Evolutionary conservation across 1,140 invertebrate genomes (phyloP), one percentile per base, ranked within the genome.

Genomic region (Homalodisca vitripennis): DNA sequence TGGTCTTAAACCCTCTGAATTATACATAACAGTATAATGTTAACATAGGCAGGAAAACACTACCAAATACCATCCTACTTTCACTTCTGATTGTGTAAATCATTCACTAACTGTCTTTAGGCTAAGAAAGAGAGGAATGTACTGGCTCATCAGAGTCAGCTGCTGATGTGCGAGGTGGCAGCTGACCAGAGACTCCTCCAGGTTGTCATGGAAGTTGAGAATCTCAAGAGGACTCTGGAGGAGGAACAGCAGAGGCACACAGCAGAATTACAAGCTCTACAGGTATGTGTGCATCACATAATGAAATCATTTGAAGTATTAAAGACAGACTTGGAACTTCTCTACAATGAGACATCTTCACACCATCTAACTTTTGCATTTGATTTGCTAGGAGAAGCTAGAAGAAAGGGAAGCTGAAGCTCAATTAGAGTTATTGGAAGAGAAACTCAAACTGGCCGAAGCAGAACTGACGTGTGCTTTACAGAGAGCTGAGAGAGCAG

Each of bases 371-470:
- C 34, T 41, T 41, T 10, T n/a, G n/a, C n/a, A 41, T 41, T 41
- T 41, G 6, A 41, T 41, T 41, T 41, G 34, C 34, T 82, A 90
- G 82, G 83, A 89, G 55, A 87, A 89, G 78, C 73, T 90, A 26
- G 84, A 88, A 60, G 86, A 88, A 69, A 84, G 84, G 74, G 86
- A 88, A 67, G 84, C 84, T 46, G 86, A 88, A 67, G 84, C 86
- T 0, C 86, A 89, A 71, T 84, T 88, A 26, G 85, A 89, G 60
- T 80, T 90, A 10, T 82, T 89, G 53, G 87, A 90, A 72, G 88
- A 90, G 75, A 88, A 88, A 70, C 79, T 91, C 17, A 87, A 84
- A 76, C 74, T 90, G 0, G 85, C 87, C 0, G 88, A 90, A 74
- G 84, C 86, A 3, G 88, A 90, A 72, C 78, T 89, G 1, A 20